A percentile compares a stretch with the other conserved stretches of the same genome.
These are phyloP conservation scores for Pan troglodytes DNA, from an alignment of 2,113 vertebrate genomes.

Conservation along the genomic window DNA sequence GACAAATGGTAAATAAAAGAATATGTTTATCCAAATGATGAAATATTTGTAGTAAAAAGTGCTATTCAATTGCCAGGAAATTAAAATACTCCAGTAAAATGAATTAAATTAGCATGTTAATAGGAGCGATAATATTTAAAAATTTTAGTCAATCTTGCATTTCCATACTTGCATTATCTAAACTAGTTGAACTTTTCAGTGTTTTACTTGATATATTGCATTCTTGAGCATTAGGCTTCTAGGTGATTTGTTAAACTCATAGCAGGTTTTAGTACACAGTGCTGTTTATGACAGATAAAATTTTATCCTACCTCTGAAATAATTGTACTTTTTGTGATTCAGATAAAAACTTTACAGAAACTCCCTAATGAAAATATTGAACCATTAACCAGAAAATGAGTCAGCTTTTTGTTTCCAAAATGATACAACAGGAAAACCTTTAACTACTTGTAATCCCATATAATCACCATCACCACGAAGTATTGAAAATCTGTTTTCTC, in stretches of 20 bases:
- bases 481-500: constrained; percentile 25
- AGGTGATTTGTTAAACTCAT: constrained; percentile 20
- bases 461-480: background rate
- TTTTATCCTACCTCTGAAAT: constrained; percentile 26
- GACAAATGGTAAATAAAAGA: constrained; percentile 29
- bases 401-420: constrained; percentile 49
- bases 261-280: background rate
- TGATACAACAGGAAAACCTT: background rate
- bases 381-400: constrained; percentile 34
- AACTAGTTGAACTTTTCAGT: constrained; percentile 12
- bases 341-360: constrained; percentile 23
- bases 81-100: constrained; percentile 40
- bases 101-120: background rate
- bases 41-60: background rate
- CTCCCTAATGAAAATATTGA: constrained; percentile 12
- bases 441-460: background rate
- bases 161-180: background rate
- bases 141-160: background rate
- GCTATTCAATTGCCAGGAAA: constrained; percentile 2
- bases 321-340: constrained; percentile 19
- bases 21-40: background rate
- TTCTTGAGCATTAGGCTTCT: background rate
- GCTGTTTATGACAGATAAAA: background rate
- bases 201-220: background rate
- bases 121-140: background rate